phyloP scores from a whole-genome alignment of 1,140 invertebrate genomes.

The Brachystomella parvula region DNA sequence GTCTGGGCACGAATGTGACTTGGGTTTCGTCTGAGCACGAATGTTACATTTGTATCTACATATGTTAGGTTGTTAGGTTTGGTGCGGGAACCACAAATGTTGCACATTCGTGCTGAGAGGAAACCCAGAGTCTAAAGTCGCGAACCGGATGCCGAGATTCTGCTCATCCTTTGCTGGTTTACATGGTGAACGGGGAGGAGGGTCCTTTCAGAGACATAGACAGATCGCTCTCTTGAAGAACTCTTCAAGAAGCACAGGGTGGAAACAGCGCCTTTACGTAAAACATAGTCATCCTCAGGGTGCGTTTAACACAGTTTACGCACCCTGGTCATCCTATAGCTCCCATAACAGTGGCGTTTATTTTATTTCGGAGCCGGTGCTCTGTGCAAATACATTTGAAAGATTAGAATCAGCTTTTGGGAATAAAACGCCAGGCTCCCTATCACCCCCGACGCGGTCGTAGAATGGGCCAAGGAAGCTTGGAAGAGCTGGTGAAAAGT shows the following conservation, averaged over 20 bases:
- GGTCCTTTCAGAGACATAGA: constrained; percentile 70
- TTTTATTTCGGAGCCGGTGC: constrained; percentile 54
- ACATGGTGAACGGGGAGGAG: constrained; percentile 66
- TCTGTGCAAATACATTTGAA: constrained; percentile 41
- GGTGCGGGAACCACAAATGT: too few relatives aligned
- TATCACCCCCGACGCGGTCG: background rate
- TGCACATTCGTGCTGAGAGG: too few relatives aligned
- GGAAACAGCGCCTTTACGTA: constrained; percentile 60
- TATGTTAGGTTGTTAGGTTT: too few relatives aligned
- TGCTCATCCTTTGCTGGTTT: constrained; percentile 61
- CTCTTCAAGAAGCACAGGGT: constrained; percentile 53
- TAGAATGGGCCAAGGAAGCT: constrained; percentile 27
- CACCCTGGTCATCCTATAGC: too few relatives aligned
- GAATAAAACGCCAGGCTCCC: constrained; percentile 11
- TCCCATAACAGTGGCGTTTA: constrained; percentile 18
- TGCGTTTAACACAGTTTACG: too few relatives aligned
- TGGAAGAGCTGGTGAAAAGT: constrained; percentile 24
- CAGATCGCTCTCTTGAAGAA: constrained; percentile 56
- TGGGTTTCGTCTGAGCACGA: too few relatives aligned
- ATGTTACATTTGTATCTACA: too few relatives aligned
- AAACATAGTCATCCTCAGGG: background rate
- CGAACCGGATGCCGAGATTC: constrained; percentile 72
- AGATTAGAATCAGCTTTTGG: constrained; percentile 6
- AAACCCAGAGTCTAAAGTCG: too few relatives aligned
- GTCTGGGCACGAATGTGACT: too few relatives aligned